phyloP scores from a whole-genome alignment of 2,113 vertebrate genomes.

The Corythaixoides concolor region DNA sequence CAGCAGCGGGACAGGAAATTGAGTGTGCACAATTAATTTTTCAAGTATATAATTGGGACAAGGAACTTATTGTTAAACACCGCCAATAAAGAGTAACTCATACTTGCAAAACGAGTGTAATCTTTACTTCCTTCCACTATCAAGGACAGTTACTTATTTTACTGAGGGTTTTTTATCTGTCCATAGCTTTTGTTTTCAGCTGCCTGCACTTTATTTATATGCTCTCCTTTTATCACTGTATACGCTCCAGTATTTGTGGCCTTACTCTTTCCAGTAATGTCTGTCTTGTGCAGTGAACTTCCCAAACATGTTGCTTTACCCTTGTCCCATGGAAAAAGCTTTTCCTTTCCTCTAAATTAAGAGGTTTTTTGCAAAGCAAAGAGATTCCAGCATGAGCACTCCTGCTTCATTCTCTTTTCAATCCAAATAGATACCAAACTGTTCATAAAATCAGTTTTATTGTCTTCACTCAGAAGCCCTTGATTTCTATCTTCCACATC shows the following conservation, averaged over 20 bases:
- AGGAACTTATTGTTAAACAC: neutral
- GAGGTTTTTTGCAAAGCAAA: neutral
- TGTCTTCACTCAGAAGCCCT: neutral
- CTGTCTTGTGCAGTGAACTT: neutral
- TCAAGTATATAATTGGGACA: neutral
- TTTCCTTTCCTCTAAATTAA: neutral
- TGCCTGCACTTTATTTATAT: neutral
- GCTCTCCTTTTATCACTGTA: neutral
- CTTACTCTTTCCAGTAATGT: neutral
- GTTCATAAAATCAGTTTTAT: neutral
- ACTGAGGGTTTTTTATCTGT: neutral
- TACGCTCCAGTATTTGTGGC: fast-evolving
- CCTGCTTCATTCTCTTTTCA: neutral
- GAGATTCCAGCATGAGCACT: neutral
- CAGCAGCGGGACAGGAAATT: neutral
- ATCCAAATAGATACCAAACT: neutral
- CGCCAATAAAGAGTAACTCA: neutral
- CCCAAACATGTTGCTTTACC: neutral
- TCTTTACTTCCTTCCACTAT: neutral
- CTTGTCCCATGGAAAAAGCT: neutral
- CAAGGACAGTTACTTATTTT: constrained; percentile 9
- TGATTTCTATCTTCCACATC: neutral
- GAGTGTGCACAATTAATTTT: constrained; percentile 28
- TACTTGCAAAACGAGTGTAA: neutral
- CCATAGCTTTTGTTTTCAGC: neutral